These are phyloP conservation scores for Drosophila jambulina DNA, from an alignment of 1,140 invertebrate genomes.

Conservation along the genomic window DNA sequence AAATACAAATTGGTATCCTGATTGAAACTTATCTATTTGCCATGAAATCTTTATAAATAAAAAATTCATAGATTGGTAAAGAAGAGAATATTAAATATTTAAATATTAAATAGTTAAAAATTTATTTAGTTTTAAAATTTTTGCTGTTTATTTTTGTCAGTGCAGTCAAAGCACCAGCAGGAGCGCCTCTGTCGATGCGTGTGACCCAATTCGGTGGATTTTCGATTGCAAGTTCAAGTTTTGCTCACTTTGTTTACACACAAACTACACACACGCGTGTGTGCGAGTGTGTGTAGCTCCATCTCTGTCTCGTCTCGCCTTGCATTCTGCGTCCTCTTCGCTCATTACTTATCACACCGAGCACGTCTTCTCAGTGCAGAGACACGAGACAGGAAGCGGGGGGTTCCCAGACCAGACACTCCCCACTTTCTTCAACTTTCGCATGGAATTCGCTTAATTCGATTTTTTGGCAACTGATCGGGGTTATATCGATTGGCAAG, in stretches of 20 bases:
- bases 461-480: conserved; percentile 21
- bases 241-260: conserved; percentile 37
- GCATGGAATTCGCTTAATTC: conserved; percentile 11
- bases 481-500: background rate
- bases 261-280: conserved; percentile 1
- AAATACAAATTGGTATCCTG: no score
- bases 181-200: conserved; percentile 68
- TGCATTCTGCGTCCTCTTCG: conserved; percentile 19
- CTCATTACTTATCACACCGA: conserved; percentile 29
- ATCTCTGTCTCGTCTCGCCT: conserved; percentile 12
- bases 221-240: conserved; percentile 82
- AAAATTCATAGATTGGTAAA: no score
- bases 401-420: conserved; percentile 19
- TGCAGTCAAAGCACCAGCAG: conserved; percentile 25
- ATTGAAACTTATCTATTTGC: no score
- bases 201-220: conserved; percentile 73
- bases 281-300: background rate
- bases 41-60: no score
- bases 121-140: background rate
- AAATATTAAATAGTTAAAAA: no score
- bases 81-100: no score
- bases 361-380: conserved; percentile 20
- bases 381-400: background rate
- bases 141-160: background rate
- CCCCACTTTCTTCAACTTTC: conserved; percentile 49